phyloP scores from a whole-genome alignment of 2,888 invertebrate species.

The Synergus japonicus region DNA sequence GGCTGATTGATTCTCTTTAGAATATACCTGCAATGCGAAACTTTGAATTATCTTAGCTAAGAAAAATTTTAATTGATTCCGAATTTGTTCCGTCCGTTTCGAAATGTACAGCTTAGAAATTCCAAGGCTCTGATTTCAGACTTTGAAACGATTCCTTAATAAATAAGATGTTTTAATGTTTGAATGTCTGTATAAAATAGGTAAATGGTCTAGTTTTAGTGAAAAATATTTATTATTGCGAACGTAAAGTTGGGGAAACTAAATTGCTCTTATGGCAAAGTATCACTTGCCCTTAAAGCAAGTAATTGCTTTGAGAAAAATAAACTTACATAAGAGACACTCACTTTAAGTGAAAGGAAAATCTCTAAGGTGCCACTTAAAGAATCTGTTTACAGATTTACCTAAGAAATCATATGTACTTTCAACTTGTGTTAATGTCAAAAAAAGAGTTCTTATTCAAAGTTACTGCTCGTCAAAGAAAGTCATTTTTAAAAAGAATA shows the following conservation, averaged over 20 bases:
- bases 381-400: conserved; percentile 14
- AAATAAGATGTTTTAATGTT: too few relatives aligned
- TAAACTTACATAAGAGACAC: conserved; percentile 18
- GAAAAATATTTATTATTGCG: too few relatives aligned
- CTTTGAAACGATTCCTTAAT: too few relatives aligned
- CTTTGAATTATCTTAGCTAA: too few relatives aligned
- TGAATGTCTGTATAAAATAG: too few relatives aligned
- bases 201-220: too few relatives aligned
- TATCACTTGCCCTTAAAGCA: neutral
- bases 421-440: conserved; percentile 7
- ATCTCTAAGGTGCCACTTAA: conserved; percentile 27
- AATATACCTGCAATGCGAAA: conserved; percentile 55
- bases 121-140: too few relatives aligned
- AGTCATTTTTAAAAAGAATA: neutral
- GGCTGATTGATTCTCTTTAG: conserved; percentile 56
- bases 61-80: too few relatives aligned
- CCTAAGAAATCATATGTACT: neutral
- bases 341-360: conserved; percentile 31
- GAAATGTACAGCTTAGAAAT: too few relatives aligned
- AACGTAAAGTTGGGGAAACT: too few relatives aligned
- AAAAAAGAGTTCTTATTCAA: neutral
- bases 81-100: too few relatives aligned
- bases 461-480: neutral
- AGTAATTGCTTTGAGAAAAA: neutral
- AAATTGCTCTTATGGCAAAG: too few relatives aligned